Conservation (phyloP, 2,888 invertebrate genomes). For the Ennomos erosarius region DNA sequence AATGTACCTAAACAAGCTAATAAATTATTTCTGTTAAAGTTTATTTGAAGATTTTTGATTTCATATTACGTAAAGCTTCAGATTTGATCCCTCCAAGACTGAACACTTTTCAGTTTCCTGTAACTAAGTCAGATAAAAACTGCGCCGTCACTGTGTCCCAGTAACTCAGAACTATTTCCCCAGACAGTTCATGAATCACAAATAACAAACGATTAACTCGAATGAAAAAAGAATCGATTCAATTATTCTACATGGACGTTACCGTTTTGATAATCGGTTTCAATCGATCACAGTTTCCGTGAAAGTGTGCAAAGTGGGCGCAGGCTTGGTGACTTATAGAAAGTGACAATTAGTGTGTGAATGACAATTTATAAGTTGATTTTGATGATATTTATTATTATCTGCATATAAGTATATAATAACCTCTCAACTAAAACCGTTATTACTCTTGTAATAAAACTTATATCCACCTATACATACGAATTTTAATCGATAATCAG, state of each 20-base stretch:
- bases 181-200: conserved; percentile 14
- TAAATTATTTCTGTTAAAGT: too few relatives aligned
- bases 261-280: conserved; percentile 78
- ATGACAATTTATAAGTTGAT: neutral
- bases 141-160: conserved; percentile 28
- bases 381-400: too few relatives aligned
- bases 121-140: conserved; percentile 17
- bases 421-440: too few relatives aligned
- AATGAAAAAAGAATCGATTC: conserved; percentile 56
- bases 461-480: too few relatives aligned
- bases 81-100: neutral
- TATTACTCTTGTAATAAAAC: too few relatives aligned
- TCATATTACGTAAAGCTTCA: neutral
- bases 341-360: conserved; percentile 1
- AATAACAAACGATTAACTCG: conserved; percentile 35
- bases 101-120: neutral
- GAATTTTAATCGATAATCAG: too few relatives aligned
- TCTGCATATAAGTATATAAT: too few relatives aligned
- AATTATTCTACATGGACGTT: conserved; percentile 73
- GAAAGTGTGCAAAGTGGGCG: conserved; percentile 65
- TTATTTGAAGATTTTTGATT: too few relatives aligned
- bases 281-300: conserved; percentile 71
- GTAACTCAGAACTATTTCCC: conserved; percentile 26
- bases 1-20: too few relatives aligned
- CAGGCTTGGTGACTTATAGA: conserved; percentile 10